Evolutionary conservation across 2,113 vertebrate species (phyloP).

Genomic region (Nansenia antarctica): DNA sequence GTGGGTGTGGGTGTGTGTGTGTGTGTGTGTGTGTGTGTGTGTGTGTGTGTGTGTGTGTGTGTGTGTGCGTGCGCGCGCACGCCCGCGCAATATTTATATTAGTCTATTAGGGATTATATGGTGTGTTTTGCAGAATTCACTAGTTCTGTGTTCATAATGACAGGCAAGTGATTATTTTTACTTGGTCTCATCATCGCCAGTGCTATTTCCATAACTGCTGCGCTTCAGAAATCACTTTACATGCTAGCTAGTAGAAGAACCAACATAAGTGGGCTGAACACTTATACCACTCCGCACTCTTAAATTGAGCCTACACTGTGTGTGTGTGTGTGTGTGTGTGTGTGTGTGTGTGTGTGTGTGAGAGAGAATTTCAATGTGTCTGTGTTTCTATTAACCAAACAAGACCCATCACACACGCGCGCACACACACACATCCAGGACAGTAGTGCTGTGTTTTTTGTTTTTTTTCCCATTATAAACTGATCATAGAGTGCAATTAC

Average conservation of each 20-base stretch:
- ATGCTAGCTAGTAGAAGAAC: slow-evolving; percentile 73
- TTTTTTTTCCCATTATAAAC: too few species aligned
- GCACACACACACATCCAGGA: too few species aligned
- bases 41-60: background rate
- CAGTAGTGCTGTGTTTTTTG: too few species aligned
- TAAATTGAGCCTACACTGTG: slow-evolving; percentile 57
- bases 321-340: slow-evolving; percentile 56
- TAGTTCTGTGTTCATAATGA: slow-evolving; percentile 55
- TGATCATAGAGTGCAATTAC: slow-evolving; percentile 43
- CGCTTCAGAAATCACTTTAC: slow-evolving; percentile 78
- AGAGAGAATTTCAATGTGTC: too few species aligned
- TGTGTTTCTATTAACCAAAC: too few species aligned
- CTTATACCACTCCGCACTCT: slow-evolving; percentile 64
- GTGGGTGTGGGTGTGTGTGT: background rate
- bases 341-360: too few species aligned
- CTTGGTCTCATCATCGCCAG: slow-evolving; percentile 55
- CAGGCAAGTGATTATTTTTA: slow-evolving; percentile 42
- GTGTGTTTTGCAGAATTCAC: slow-evolving; percentile 29
- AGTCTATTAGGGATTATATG: slow-evolving; percentile 18
- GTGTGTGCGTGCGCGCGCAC: background rate
- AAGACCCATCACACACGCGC: too few species aligned
- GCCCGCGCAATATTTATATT: background rate
- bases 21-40: background rate
- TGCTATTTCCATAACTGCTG: slow-evolving; percentile 80
- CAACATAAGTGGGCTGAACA: slow-evolving; percentile 74